Conservation (phyloP, 2,797 vertebrate genomes). For the Pipistrellus kuhlii region DNA sequence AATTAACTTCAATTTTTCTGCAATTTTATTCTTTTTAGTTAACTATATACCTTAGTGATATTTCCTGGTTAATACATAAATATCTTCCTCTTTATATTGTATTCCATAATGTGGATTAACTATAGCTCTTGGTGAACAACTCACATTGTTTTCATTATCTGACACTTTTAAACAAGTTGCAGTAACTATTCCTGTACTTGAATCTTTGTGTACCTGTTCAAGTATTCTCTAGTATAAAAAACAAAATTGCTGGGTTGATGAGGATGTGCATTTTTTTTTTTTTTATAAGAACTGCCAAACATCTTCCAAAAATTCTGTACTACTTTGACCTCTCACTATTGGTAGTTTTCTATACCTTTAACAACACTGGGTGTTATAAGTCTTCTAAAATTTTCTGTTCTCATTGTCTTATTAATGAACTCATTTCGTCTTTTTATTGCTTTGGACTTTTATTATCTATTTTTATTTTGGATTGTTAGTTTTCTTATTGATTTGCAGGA, state of each 20-base stretch:
- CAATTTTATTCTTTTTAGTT: background rate
- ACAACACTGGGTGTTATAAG: background rate
- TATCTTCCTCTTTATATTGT: background rate
- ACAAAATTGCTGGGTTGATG: background rate
- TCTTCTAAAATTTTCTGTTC: background rate
- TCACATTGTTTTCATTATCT: slow-evolving; percentile 4
- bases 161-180: background rate
- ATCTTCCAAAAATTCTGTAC: background rate
- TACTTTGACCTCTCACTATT: background rate
- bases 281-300: background rate
- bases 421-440: background rate
- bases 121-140: background rate
- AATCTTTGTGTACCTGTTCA: background rate
- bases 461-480: slow-evolving; percentile 39
- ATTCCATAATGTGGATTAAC: background rate
- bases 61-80: background rate
- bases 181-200: background rate
- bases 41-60: background rate
- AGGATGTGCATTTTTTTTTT: background rate
- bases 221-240: background rate
- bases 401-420: background rate
- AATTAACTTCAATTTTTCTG: background rate
- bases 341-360: background rate
- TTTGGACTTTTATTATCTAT: background rate
- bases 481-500: background rate